Evolutionary conservation across 2,113 vertebrate genomes (phyloP).

Genomic region (Anseranas semipalmata): DNA sequence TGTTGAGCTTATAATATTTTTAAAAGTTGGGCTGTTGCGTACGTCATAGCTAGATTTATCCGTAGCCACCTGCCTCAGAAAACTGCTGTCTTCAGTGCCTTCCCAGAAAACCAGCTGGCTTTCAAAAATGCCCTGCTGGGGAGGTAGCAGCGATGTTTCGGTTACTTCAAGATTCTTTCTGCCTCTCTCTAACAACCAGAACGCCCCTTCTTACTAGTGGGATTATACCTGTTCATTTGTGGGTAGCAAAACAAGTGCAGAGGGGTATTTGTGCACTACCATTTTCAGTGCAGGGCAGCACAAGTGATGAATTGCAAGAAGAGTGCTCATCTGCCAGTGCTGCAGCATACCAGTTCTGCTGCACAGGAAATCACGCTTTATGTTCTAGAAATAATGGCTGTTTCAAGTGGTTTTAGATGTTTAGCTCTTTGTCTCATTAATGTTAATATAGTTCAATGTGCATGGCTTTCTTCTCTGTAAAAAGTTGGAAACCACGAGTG

Average conservation of each 20-base stretch:
- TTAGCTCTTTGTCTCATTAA: conserved; percentile 5
- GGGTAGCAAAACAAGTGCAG: neutral
- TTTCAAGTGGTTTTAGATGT: neutral
- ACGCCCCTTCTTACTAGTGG: neutral
- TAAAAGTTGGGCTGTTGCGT: neutral
- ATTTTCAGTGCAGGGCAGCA: neutral
- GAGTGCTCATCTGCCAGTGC: neutral
- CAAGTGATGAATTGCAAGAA: neutral
- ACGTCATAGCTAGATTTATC: neutral
- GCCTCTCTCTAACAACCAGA: neutral
- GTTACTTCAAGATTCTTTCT: neutral
- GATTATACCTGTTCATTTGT: neutral
- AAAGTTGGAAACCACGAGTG: neutral
- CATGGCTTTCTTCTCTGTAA: neutral
- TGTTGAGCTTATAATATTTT: neutral
- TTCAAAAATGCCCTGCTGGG: neutral
- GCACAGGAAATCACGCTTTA: neutral
- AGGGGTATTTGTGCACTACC: neutral
- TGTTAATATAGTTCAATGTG: neutral
- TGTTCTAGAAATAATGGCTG: neutral
- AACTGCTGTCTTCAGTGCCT: neutral
- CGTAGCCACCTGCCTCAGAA: neutral
- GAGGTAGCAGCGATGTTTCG: neutral
- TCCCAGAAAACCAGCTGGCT: neutral
- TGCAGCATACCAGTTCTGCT: neutral